Conservation (phyloP, 2,113 vertebrate species). For the Stigmatopora argus region DNA sequence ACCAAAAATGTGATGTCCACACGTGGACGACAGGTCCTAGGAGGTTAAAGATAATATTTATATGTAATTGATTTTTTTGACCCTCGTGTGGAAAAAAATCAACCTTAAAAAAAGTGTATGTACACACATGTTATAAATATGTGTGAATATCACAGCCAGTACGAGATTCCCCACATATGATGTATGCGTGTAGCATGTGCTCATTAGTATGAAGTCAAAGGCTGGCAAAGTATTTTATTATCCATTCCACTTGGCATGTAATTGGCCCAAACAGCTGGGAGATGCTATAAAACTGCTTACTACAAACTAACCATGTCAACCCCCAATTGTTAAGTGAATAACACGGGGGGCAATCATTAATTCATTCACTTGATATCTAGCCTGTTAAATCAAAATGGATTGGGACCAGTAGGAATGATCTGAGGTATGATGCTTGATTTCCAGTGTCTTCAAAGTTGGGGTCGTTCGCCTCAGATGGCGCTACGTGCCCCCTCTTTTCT, state of each 20-base stretch:
- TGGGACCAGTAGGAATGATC: conserved; percentile 55
- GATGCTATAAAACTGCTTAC: conserved; percentile 12
- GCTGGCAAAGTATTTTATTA: conserved; percentile 30
- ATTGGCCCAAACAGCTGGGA: conserved; percentile 39
- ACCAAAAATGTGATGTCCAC: too few relatives aligned
- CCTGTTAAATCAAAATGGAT: too few relatives aligned
- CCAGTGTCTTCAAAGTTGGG: conserved; percentile 70
- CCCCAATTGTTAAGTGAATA: not conserved
- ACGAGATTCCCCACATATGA: not conserved
- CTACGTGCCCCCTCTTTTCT: conserved; percentile 49
- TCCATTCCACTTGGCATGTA: conserved; percentile 36
- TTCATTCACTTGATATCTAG: too few relatives aligned
- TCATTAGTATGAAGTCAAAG: conserved; percentile 23
- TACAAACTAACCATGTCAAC: conserved; percentile 1
- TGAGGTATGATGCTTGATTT: conserved; percentile 64
- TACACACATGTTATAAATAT: not conserved
- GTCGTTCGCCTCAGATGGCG: conserved; percentile 38
- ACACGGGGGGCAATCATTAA: not conserved
- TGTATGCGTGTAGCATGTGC: conserved; percentile 30
- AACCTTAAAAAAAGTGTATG: too few relatives aligned
- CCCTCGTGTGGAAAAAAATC: too few relatives aligned
- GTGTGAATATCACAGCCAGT: not conserved
- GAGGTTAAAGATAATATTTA: too few relatives aligned
- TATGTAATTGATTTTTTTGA: too few relatives aligned
- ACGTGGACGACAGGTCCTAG: too few relatives aligned